Evolutionary conservation across 2,888 invertebrate species (phyloP), one percentile per base, ranked within the genome.

Genomic region (Scaptomyza flava): DNA sequence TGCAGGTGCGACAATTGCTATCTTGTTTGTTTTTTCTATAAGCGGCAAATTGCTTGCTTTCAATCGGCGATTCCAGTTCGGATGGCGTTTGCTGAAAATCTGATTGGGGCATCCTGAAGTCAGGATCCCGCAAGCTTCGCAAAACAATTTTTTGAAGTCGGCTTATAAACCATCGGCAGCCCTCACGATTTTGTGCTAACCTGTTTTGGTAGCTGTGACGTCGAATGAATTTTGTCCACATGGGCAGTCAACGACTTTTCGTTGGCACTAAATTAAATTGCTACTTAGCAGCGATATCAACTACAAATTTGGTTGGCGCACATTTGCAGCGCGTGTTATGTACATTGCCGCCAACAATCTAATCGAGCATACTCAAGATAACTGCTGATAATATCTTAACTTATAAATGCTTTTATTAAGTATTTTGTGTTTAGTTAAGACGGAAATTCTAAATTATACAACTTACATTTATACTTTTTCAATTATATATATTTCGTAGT

Each of bases 1-100:
- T 94, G 87, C 96, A 96, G 0, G 95, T 94, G 79, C 95, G 93
- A 79, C 96, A 96, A 75, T 91, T 91, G 62, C 72, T 85, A 52
- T 91, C 90, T 30, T 95, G 94, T 56, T 81, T 89, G 11, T 48
- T 68, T 9, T 9, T 52, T 41, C 48, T 56, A 8, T 66, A 60
- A 23, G 64, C 52, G 9, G 38, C 51, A 8, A 41, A 69, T 54
- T 67, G 53, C 17, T 65, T 20, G 53, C 61, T 46, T 17, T 67
- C 58, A 2, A 46, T 27, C 50, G 64, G 47, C 1, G 65, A 42
- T 6, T 76, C 66, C 11, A 58, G 33, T 9, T 67, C 50, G 7
- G 64, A 2, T 51, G 64, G 34, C 14, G 46, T 42, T 14, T 58
- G 68, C 38, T 68, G 61, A 33, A 50, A 74, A 74, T 14, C 65